phyloP scores from a whole-genome alignment of 2,888 invertebrate species.

The Caenorhabditis sp. region DNA sequence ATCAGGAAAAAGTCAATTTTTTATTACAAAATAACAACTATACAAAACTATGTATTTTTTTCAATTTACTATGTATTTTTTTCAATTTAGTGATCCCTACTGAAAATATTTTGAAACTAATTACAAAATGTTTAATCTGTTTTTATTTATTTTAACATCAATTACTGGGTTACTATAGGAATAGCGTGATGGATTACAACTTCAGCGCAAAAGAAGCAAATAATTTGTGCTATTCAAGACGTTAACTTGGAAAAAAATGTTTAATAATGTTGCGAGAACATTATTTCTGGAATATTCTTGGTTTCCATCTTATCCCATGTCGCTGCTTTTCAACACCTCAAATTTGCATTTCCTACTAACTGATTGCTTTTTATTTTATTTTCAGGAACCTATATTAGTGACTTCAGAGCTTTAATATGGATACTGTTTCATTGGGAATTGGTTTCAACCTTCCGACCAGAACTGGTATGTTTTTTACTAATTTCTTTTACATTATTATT shows the following conservation, averaged over 20 bases:
- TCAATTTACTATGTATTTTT: too few species aligned
- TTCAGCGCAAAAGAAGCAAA: slow-evolving; percentile 6
- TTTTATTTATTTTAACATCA: background rate
- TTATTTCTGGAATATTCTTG: slow-evolving; percentile 9
- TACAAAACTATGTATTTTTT: too few species aligned
- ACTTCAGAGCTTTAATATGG: background rate
- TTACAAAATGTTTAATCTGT: too few species aligned
- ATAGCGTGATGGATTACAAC: slow-evolving; percentile 41
- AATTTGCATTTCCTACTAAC: slow-evolving; percentile 12
- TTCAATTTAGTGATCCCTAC: too few species aligned
- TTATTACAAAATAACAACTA: too few species aligned
- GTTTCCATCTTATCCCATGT: slow-evolving; percentile 3
- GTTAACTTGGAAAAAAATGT: too few species aligned
- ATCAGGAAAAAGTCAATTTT: too few species aligned
- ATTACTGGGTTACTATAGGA: slow-evolving; percentile 31
- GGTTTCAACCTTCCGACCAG: slow-evolving; percentile 13
- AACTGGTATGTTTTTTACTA: slow-evolving; percentile 21
- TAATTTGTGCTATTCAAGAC: slow-evolving; percentile 29
- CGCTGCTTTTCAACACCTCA: slow-evolving; percentile 1
- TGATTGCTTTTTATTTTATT: background rate
- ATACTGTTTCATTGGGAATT: background rate
- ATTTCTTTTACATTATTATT: background rate
- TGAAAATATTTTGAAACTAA: too few species aligned
- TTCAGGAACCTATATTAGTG: slow-evolving; percentile 15
- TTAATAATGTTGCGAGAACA: slow-evolving; percentile 20